These are phyloP conservation scores for Tigriopus japonicus DNA, from an alignment of 1,140 invertebrate genomes.

Conservation along the genomic window DNA sequence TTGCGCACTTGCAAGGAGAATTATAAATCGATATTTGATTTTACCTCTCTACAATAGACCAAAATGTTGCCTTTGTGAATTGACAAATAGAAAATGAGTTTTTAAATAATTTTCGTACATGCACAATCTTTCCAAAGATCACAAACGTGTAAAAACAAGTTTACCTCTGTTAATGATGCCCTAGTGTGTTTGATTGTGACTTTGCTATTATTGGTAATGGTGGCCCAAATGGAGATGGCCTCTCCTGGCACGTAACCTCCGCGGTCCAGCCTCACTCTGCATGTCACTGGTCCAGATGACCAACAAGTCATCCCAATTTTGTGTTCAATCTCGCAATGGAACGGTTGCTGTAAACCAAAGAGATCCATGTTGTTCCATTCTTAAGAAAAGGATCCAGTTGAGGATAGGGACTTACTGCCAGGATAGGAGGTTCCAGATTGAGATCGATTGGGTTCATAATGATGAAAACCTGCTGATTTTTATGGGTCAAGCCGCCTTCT, in stretches of 20 bases:
- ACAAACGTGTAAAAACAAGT: slow-evolving; percentile 6
- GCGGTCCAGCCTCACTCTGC: slow-evolving; percentile 62
- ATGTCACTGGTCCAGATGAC: slow-evolving; percentile 56
- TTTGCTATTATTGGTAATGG: slow-evolving; percentile 63
- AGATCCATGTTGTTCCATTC: too few relatives aligned
- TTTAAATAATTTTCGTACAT: too few relatives aligned
- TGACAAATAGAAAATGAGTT: too few relatives aligned
- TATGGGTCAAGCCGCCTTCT: slow-evolving; percentile 71
- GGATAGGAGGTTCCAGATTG: slow-evolving; percentile 65
- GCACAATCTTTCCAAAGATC: too few relatives aligned
- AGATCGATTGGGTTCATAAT: slow-evolving; percentile 90
- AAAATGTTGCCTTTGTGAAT: too few relatives aligned
- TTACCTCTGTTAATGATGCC: slow-evolving; percentile 56
- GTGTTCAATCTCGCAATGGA: slow-evolving; percentile 73
- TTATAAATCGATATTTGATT: too few relatives aligned
- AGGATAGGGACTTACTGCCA: too few relatives aligned
- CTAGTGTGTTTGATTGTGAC: slow-evolving; percentile 50
- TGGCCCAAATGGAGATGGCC: slow-evolving; percentile 64
- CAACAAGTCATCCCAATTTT: slow-evolving; percentile 66
- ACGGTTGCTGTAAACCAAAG: slow-evolving; percentile 50
- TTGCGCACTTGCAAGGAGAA: too few relatives aligned
- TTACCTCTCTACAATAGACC: too few relatives aligned
- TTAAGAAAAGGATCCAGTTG: too few relatives aligned
- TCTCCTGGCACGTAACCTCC: slow-evolving; percentile 84
- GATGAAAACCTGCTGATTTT: slow-evolving; percentile 90